Evolutionary conservation across 2,797 vertebrate genomes (phyloP).

Genomic region (Poecilia gillii): DNA sequence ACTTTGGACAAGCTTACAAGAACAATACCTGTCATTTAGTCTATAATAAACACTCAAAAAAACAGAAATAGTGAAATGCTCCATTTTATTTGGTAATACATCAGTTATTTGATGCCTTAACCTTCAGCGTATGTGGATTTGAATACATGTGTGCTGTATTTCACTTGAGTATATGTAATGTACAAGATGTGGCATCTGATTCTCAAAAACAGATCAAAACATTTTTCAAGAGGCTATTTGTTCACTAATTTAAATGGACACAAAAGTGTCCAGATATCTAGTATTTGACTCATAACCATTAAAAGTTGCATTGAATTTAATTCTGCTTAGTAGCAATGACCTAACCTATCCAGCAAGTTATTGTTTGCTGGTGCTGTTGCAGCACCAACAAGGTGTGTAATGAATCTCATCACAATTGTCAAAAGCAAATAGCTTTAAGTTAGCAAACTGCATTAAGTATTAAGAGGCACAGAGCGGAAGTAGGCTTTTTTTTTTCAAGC

Average conservation of each 20-base stretch:
- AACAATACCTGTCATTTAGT: not conserved
- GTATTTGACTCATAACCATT: not conserved
- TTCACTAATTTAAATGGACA: not conserved
- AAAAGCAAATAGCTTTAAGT: not conserved
- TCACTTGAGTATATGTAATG: not conserved
- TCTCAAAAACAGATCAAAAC: not conserved
- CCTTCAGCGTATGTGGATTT: not conserved
- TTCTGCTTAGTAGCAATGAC: not conserved
- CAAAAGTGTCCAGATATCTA: not conserved
- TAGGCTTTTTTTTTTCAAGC: not conserved
- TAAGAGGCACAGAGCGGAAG: not conserved
- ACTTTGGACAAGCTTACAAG: not conserved
- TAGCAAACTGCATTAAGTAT: not conserved
- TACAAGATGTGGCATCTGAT: not conserved
- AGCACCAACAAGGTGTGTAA: not conserved
- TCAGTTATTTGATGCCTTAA: not conserved
- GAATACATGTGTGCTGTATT: not conserved
- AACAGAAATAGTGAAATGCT: not conserved
- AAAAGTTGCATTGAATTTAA: not conserved
- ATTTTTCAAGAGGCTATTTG: not conserved
- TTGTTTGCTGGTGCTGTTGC: not conserved
- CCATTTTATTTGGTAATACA: not conserved
- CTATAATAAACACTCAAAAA: not conserved
- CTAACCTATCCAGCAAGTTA: not conserved
- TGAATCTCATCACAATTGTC: not conserved